Conservation (phyloP, 1,140 invertebrate genomes). For the Condylostylus longicornis region DNA sequence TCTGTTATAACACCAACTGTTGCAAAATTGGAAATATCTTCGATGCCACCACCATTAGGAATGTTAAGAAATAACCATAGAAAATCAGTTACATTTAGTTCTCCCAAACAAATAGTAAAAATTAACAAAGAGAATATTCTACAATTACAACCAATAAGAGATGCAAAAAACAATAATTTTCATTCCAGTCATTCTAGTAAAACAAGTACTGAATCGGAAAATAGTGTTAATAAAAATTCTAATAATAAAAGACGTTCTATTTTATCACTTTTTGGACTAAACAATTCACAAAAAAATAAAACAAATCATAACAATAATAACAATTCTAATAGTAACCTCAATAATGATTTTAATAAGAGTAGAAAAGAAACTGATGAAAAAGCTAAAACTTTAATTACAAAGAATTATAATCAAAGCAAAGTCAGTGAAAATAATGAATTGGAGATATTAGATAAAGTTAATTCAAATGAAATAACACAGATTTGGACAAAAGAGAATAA, state of each 20-base stretch:
- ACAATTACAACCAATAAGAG: slow-evolving; percentile 9
- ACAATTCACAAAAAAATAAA: not conserved
- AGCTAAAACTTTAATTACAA: not conserved
- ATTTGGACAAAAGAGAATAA: slow-evolving; percentile 35
- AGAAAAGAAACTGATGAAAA: not conserved
- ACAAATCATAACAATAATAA: slow-evolving; percentile 8
- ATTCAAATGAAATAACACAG: slow-evolving; percentile 12
- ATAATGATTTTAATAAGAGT: not conserved
- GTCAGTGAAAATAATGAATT: not conserved
- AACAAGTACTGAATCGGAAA: slow-evolving; percentile 17
- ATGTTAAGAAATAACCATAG: slow-evolving; percentile 14
- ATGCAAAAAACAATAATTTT: slow-evolving; percentile 5
- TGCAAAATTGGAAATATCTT: slow-evolving; percentile 24
- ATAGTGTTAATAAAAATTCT: slow-evolving; percentile 15
- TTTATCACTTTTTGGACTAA: slow-evolving; percentile 21
- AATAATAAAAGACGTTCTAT: slow-evolving; percentile 21
- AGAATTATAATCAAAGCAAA: slow-evolving; percentile 3
- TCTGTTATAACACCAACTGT: slow-evolving; percentile 20
- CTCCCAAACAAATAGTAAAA: slow-evolving; percentile 19
- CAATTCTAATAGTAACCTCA: slow-evolving; percentile 8
- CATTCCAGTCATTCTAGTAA: slow-evolving; percentile 23
- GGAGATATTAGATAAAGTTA: slow-evolving; percentile 3
- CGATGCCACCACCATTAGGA: slow-evolving; percentile 17
- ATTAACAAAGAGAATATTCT: slow-evolving; percentile 9
- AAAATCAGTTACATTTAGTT: slow-evolving; percentile 20